A percentile compares a stretch with the other conserved stretches of the same genome.
Evolutionary conservation across 2,113 vertebrate species (phyloP).

Genomic region (Pterocles burchelli): DNA sequence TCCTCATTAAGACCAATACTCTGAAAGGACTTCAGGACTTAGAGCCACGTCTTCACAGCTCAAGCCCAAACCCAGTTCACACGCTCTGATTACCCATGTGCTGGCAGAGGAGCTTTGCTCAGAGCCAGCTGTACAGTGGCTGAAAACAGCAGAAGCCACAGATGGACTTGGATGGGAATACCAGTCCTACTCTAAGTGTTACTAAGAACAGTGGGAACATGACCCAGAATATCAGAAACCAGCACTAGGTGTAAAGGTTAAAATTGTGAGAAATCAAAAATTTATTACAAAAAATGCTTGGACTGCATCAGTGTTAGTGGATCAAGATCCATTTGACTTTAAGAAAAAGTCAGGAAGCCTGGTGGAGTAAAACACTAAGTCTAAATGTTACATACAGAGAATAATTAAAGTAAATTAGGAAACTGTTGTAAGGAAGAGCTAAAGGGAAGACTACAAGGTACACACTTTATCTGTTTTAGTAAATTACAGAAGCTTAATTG

Average conservation of each 20-base stretch:
- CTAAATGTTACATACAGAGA: neutral
- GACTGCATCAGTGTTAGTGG: fast-evolving
- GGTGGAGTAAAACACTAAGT: neutral
- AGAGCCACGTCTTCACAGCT: neutral
- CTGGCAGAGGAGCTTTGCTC: neutral
- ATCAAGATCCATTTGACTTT: neutral
- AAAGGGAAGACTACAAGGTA: neutral
- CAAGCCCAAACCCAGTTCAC: neutral
- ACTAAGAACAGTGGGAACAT: neutral
- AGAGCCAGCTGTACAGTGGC: neutral
- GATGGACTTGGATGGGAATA: neutral
- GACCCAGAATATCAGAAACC: neutral
- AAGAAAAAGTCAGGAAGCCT: neutral
- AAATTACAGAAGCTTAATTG: neutral
- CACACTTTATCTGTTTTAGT: neutral
- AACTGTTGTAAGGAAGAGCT: neutral
- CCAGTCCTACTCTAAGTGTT: neutral
- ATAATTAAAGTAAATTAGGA: neutral
- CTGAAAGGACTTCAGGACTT: neutral
- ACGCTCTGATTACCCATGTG: fast-evolving
- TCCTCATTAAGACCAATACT: neutral
- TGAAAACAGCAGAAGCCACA: neutral
- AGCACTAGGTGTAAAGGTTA: neutral
- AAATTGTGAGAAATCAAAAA: neutral
- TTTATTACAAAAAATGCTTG: neutral